Percentiles rank a stretch among this genome's conserved stretches.
Evolutionary conservation across 1,140 invertebrate species (phyloP).

Genomic region (Schlechtendalia chinensis): DNA sequence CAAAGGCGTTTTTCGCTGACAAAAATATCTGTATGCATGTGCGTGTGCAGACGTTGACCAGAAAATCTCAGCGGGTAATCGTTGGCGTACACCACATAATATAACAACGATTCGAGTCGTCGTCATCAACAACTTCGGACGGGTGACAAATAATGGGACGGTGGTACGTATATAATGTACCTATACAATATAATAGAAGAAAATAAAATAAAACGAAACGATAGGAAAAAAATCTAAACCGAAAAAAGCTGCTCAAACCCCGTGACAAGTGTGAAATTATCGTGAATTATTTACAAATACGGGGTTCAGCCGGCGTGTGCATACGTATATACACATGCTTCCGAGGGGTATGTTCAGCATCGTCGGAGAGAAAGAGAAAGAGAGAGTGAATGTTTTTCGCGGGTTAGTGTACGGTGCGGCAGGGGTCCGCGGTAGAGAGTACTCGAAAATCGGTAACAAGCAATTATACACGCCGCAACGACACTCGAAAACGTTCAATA

Average conservation of each 20-base stretch:
- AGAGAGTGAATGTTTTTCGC: conserved; percentile 34
- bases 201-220: conserved; percentile 27
- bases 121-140: neutral
- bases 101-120: neutral
- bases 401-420: neutral
- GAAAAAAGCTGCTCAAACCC: conserved; percentile 20
- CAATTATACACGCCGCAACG: conserved; percentile 45
- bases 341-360: neutral
- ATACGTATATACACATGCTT: neutral
- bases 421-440: neutral
- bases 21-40: neutral
- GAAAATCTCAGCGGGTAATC: conserved; percentile 41
- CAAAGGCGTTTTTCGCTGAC: conserved; percentile 30
- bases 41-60: conserved; percentile 20
- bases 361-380: neutral
- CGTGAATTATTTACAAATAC: conserved; percentile 49
- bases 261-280: conserved; percentile 49
- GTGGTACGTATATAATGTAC: neutral
- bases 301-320: neutral
- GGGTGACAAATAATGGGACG: conserved; percentile 35
- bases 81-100: neutral
- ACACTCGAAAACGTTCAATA: conserved; percentile 42
- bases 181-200: conserved; percentile 13
- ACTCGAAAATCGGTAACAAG: conserved; percentile 39
- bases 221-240: neutral